Evolutionary conservation across 2,888 invertebrate species (phyloP).

Genomic region (Cenopis cana): DNA sequence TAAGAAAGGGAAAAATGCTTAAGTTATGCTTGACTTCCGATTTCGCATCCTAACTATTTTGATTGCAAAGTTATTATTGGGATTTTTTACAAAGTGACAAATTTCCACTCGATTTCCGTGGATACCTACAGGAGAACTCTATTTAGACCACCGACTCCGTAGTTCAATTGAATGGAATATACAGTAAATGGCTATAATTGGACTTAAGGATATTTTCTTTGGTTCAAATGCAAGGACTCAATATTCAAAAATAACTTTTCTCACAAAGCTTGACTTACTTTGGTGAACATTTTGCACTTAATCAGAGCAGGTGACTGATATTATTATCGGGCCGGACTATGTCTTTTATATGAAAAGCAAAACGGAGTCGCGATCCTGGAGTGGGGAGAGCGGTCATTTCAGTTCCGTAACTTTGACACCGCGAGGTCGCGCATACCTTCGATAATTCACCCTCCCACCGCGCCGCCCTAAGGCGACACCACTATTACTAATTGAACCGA

Average conservation of each 20-base stretch:
- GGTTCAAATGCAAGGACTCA: neutral
- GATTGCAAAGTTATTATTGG: neutral
- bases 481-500: slow-evolving; percentile 49
- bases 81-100: neutral
- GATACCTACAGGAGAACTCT: neutral
- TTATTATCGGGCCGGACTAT: slow-evolving; percentile 74
- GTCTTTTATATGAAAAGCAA: slow-evolving; percentile 84
- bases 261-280: slow-evolving; percentile 68
- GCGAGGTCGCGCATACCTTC: slow-evolving; percentile 79
- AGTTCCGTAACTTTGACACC: slow-evolving; percentile 85
- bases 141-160: neutral
- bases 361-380: slow-evolving; percentile 76
- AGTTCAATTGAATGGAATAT: neutral
- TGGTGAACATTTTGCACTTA: slow-evolving; percentile 83
- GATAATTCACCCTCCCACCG: slow-evolving; percentile 65
- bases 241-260: slow-evolving; percentile 31
- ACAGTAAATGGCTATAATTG: neutral
- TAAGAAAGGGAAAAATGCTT: neutral
- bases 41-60: neutral
- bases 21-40: neutral
- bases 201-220: neutral
- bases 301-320: slow-evolving; percentile 83
- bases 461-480: slow-evolving; percentile 52
- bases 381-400: slow-evolving; percentile 78
- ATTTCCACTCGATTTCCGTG: neutral